Base-by-base conservation (phyloP, 2,888 invertebrate genomes). In the Ernsta delagoae region DNA sequence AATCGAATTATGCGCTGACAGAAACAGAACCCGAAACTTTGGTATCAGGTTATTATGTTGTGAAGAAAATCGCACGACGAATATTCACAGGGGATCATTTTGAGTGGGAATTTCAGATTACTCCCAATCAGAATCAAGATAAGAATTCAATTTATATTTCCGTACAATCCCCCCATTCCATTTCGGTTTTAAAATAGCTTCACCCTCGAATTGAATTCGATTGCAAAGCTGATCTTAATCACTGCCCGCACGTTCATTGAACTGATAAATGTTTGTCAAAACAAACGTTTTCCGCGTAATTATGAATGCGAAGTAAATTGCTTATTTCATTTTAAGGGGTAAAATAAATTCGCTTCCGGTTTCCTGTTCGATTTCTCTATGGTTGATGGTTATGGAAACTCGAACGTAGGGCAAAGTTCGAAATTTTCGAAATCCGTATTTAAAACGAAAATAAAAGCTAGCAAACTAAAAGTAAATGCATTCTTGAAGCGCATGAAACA, bases 131-230 rank as follows among this genome's bases (percentile, higher is more conserved):
- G 76, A 83, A 86, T 83, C 75, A 71, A 83, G 88, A 88, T 89
- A 86, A 83, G 81, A 85, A 87, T 86, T 87, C 87, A 86, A 89
- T 89, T 89, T 88, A 86, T 86, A 84, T 83, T 86, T 87, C 85
- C 80, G 80, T 82, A 72, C 72, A 74, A 75, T 81, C 82, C 79
- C 82, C 79, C 83, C 79, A 78, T 79, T 80, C 81, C 79, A 78
- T 78, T 85, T 84, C 85, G 86, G 88, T 84, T 90, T 88, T 85
- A 89, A 89, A 91, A 90, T 88, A 88, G 85, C 85, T 82, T 79
- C 82, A 83, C 85, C 85, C 85, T 78, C 72, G 75, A 77, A 74
- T 76, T 48, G 62, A 69, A 63, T 69, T 69, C 68, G 68, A 69
- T 79, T 80, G 78, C 79, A 74, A 75, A 77, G 78, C 77, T 74